These are phyloP conservation scores for Siniperca undulata DNA, from an alignment of 2,797 vertebrate genomes.

Conservation along the genomic window DNA sequence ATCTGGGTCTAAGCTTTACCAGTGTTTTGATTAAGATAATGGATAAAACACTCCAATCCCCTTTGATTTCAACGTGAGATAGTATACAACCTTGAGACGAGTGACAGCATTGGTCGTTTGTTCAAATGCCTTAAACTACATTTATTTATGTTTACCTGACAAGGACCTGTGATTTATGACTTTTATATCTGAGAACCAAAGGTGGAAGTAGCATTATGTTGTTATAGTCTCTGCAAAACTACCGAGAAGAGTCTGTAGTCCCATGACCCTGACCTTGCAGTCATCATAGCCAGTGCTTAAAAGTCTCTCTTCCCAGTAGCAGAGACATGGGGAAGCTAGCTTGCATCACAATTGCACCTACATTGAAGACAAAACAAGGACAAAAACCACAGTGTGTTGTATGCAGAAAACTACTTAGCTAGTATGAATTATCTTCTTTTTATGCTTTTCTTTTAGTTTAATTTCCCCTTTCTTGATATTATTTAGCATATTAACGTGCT, in stretches of 20 bases:
- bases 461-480: not conserved
- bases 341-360: not conserved
- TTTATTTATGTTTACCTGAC: not conserved
- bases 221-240: too few species aligned
- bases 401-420: not conserved
- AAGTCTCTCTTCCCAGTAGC: not conserved
- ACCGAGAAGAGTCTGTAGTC: not conserved
- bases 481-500: not conserved
- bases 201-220: not conserved
- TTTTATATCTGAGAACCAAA: conserved; percentile 2
- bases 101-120: not conserved
- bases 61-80: not conserved
- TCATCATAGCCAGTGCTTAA: not conserved
- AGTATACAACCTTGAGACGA: not conserved
- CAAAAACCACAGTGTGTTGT: not conserved
- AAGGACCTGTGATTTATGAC: not conserved
- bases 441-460: not conserved
- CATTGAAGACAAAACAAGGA: not conserved
- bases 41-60: not conserved
- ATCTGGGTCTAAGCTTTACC: not conserved
- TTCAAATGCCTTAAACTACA: not conserved
- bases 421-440: not conserved
- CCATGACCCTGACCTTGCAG: not conserved
- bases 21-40: conserved; percentile 6
- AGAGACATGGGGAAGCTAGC: not conserved